Percentiles rank a stretch among this genome's conserved stretches.
These are phyloP conservation scores for Scomberomorus guttatus DNA, from an alignment of 2,797 vertebrate genomes.

Conservation along the genomic window DNA sequence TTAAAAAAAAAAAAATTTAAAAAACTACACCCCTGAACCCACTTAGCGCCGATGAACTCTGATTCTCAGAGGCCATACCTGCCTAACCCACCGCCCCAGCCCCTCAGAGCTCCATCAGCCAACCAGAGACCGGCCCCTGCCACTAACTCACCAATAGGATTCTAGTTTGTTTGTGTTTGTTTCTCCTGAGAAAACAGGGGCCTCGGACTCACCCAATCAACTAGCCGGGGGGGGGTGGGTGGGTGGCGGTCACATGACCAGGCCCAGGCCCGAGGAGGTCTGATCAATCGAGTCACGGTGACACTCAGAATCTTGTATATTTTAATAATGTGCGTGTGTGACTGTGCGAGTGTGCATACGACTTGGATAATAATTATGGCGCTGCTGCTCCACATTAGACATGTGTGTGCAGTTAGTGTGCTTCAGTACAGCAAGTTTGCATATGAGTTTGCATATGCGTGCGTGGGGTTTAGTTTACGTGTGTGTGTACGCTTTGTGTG, in stretches of 20 bases:
- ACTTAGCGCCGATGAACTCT: conserved; percentile 68
- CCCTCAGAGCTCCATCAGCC: conserved; percentile 66
- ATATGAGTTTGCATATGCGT: conserved; percentile 64
- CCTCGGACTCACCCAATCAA: conserved; percentile 78
- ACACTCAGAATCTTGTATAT: conserved; percentile 88
- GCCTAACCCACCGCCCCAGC: conserved; percentile 56
- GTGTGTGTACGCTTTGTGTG: conserved; percentile 54
- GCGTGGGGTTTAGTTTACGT: conserved; percentile 61
- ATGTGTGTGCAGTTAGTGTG: conserved; percentile 74
- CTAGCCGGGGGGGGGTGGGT: conserved; percentile 47
- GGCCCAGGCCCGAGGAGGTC: conserved; percentile 70
- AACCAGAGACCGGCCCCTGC: conserved; percentile 75
- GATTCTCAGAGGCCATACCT: conserved; percentile 67
- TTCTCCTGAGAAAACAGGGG: conserved; percentile 70
- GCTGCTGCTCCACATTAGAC: conserved; percentile 78
- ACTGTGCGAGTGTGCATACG: conserved; percentile 66
- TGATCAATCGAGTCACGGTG: conserved; percentile 74
- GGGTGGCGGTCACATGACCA: conserved; percentile 59
- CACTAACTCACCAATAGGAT: conserved; percentile 81
- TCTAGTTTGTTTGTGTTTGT: conserved; percentile 81
- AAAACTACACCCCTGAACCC: conserved; percentile 50
- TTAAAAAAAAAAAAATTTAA: conserved; percentile 8
- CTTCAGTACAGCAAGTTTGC: conserved; percentile 75
- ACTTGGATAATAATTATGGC: conserved; percentile 82
- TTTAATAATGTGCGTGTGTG: conserved; percentile 82